Base-by-base conservation (phyloP, 2,888 invertebrate genomes). In the Sesamia inferens region DNA sequence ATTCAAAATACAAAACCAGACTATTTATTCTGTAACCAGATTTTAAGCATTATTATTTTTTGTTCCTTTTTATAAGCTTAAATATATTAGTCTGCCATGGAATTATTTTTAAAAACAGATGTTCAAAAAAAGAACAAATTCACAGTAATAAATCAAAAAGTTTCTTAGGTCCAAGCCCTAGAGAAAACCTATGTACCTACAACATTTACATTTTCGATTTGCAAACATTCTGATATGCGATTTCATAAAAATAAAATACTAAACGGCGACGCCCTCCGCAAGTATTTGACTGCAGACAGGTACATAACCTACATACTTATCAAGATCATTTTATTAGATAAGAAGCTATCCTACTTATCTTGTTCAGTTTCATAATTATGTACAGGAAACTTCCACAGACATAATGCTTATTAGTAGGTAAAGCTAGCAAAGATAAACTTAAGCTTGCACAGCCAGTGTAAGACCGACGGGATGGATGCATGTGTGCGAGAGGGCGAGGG, bases 311-410 rank as follows among this genome's bases (percentile, higher is more conserved):
- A 70, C 57, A 55, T 67, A 54, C 47, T 48, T 74, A 81, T 74
- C 74, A 58, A 57, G 80, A 83, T 83, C 31, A 22, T 51, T 63
- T 48, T 8, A 16, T 68, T 67, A 55, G 83, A 70, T 79, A 80
- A 58, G 51, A 64, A 44, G 7, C 42, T 74, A 79, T 74, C 54
- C 61, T 70, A 65, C 57, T 11, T 78, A 73, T 22, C 72, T 78
- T 42, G 16, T 64, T 61, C 71, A 74, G 75, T 86, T 76, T 75
- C 69, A 73, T 74, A 71, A 76, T 58, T 31, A 57, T 65, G 58
- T 51, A 31, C 75, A 79, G 83, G 70, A 77, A 83, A 74, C 63
- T 70, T 85, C 76, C 72, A 83, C 58, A 61, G 44, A 76, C 71
- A 76, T 79, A 68, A 76, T 72, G 68, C 55, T 47, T 85, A 73